phyloP scores from a whole-genome alignment of 2,113 vertebrate genomes.

The Indicator maculatus region DNA sequence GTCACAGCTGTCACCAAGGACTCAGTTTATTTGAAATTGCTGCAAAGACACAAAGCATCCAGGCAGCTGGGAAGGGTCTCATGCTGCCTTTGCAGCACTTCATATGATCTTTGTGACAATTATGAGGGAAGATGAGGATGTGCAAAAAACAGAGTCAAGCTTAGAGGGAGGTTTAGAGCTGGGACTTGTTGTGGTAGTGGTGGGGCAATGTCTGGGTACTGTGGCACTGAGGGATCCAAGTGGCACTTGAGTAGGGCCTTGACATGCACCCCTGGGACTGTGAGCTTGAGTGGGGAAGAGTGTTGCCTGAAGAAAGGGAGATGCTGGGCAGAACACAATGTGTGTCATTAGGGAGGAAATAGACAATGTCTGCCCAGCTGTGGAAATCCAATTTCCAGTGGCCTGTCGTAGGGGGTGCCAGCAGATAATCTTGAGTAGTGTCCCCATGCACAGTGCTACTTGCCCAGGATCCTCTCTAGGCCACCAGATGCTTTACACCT shows the following conservation, averaged over 20 bases:
- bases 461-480: background rate
- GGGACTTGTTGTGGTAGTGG: background rate
- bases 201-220: background rate
- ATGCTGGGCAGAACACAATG: background rate
- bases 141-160: background rate
- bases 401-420: background rate
- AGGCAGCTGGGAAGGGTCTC: background rate
- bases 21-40: background rate
- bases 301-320: background rate
- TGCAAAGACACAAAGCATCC: background rate
- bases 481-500: too few species aligned
- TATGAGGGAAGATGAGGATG: background rate
- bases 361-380: too few species aligned
- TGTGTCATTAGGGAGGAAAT: background rate
- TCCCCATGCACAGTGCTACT: background rate
- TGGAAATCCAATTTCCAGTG: background rate
- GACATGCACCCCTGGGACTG: background rate
- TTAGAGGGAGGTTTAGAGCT: background rate
- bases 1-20: background rate
- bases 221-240: background rate
- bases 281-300: background rate
- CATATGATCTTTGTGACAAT: background rate
- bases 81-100: background rate
- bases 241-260: background rate
- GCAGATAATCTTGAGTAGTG: background rate